Conservation (phyloP, 2,888 invertebrate species). For the Glaucopsyche alexis region DNA sequence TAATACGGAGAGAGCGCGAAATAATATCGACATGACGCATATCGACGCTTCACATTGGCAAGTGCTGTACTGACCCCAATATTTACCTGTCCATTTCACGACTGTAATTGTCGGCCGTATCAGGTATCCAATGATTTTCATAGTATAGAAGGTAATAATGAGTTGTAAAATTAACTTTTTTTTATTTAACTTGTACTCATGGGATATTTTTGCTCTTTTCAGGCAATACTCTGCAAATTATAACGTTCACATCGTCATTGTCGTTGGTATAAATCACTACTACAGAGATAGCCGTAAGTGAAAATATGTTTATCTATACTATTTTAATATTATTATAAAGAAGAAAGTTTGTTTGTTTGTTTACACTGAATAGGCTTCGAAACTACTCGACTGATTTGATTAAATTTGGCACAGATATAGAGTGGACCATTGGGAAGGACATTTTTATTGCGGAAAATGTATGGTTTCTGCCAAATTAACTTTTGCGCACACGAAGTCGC, state of each 20-base stretch:
- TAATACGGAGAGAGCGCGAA: not conserved
- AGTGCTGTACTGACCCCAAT: conserved; percentile 13
- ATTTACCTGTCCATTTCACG: conserved; percentile 4
- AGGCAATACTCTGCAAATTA: not conserved
- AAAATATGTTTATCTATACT: not conserved
- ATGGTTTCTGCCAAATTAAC: no score
- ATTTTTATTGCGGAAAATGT: no score
- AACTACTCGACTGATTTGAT: no score
- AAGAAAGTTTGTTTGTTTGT: no score
- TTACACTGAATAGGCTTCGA: no score
- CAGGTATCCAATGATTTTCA: no score
- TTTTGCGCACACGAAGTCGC: no score
- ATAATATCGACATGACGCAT: not conserved
- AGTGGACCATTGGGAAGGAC: no score
- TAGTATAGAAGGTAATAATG: not conserved
- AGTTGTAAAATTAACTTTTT: not conserved
- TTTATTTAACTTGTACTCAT: not conserved
- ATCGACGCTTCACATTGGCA: not conserved
- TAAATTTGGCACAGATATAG: no score
- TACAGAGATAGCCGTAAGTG: not conserved
- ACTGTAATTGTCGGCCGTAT: not conserved
- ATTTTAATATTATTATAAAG: no score
- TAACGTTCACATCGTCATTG: not conserved
- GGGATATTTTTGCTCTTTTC: not conserved
- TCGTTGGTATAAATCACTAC: not conserved